These are phyloP conservation scores for Blera fallax DNA, from an alignment of 2,888 invertebrate genomes.

Conservation along the genomic window DNA sequence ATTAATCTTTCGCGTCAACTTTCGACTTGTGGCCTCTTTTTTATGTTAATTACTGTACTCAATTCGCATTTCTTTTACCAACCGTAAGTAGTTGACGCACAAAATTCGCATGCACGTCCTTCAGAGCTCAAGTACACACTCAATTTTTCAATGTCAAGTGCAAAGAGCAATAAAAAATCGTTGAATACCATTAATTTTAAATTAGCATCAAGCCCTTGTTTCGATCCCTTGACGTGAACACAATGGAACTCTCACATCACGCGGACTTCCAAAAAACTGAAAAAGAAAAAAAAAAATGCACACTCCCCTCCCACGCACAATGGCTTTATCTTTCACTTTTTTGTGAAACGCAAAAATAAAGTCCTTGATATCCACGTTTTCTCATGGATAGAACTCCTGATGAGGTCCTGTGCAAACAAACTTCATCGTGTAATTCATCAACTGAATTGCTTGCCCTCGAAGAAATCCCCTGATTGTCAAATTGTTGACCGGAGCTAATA, in stretches of 20 bases:
- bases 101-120: not conserved
- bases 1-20: not conserved
- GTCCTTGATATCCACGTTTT: not conserved
- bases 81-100: not conserved
- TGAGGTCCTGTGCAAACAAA: slow-evolving; percentile 9
- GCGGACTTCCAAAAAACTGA: not conserved
- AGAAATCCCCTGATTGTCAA: slow-evolving; percentile 13
- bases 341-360: not conserved
- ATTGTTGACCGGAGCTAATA: slow-evolving; percentile 30
- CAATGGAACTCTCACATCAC: not conserved
- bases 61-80: not conserved
- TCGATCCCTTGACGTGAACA: not conserved
- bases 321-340: not conserved
- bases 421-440: slow-evolving; percentile 24
- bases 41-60: not conserved
- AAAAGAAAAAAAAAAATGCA: not conserved
- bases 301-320: not conserved
- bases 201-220: not conserved
- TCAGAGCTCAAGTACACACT: not conserved
- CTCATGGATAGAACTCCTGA: not conserved
- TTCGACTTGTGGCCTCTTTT: not conserved
- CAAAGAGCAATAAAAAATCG: not conserved
- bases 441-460: not conserved
- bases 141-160: not conserved
- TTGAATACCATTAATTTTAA: not conserved